A percentile compares a stretch with the other conserved stretches of the same genome.
Evolutionary conservation across 2,797 vertebrate genomes (phyloP).

Genomic region (Lagocephalus sceleratus): DNA sequence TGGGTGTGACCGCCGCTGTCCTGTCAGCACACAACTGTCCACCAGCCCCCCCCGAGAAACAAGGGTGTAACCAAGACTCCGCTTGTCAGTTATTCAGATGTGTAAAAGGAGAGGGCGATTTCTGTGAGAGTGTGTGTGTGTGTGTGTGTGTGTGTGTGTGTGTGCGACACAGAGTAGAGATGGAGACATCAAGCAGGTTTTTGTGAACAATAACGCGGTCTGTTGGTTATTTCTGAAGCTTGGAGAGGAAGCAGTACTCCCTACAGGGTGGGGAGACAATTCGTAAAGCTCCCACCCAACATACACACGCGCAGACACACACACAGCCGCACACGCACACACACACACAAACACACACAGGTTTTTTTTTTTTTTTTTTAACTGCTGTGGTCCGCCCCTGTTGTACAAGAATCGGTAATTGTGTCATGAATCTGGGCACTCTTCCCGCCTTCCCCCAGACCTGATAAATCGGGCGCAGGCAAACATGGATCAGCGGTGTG

Average conservation of each 20-base stretch:
- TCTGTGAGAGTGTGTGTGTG: constrained; percentile 32
- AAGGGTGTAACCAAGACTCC: constrained; percentile 69
- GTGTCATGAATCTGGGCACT: constrained; percentile 22
- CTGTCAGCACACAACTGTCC: constrained; percentile 71
- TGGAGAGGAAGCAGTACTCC: constrained; percentile 72
- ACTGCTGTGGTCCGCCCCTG: constrained; percentile 19
- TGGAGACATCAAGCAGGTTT: constrained; percentile 57
- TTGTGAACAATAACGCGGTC: constrained; percentile 71
- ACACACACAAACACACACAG: constrained; percentile 12
- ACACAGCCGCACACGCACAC: too few relatives aligned
- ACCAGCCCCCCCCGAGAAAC: constrained; percentile 61
- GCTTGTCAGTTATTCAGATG: constrained; percentile 69
- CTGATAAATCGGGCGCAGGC: background rate
- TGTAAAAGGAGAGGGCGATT: constrained; percentile 54
- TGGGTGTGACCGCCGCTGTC: constrained; percentile 70
- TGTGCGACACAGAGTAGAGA: constrained; percentile 7
- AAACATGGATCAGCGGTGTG: too few relatives aligned
- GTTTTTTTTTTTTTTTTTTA: constrained; percentile 17
- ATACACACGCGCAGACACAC: constrained; percentile 15
- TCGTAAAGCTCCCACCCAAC: constrained; percentile 58
- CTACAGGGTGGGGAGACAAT: constrained; percentile 66
- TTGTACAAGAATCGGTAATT: constrained; percentile 32
- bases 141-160: constrained; percentile 20
- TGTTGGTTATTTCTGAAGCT: constrained; percentile 74
- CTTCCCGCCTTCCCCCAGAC: constrained; percentile 19